Conservation (phyloP, 2,113 vertebrate genomes). For the Perognathus longimembris region DNA sequence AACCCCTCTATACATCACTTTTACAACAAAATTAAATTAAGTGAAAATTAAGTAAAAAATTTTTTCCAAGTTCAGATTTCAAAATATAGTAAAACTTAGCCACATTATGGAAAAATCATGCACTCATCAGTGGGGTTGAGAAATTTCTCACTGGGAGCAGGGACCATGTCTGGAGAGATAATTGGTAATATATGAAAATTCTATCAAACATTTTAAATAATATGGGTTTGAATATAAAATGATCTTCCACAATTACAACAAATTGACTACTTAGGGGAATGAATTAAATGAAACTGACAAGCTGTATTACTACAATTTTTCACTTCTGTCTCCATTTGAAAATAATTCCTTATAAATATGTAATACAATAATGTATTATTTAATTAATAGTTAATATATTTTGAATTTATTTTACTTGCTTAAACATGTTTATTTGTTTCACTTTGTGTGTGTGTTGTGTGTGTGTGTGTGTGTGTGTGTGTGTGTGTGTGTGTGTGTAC, state of each 20-base stretch:
- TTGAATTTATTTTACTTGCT: neutral
- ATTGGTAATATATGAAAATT: neutral
- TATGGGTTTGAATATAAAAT: neutral
- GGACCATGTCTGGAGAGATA: neutral
- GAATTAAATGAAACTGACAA: conserved; percentile 23
- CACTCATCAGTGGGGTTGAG: neutral
- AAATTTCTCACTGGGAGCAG: neutral
- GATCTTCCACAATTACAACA: conserved; percentile 8
- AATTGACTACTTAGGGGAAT: neutral
- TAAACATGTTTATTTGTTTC: too few relatives aligned
- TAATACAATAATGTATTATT: too few relatives aligned
- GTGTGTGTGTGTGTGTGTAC: too few relatives aligned
- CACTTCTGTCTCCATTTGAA: conserved; percentile 59
- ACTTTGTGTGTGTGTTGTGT: neutral
- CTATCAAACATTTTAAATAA: conserved; percentile 41
- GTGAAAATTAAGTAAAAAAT: neutral
- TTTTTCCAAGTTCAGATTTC: conserved; percentile 38
- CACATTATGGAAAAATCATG: neutral
- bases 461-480: too few relatives aligned
- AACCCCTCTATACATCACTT: too few relatives aligned
- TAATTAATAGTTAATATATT: neutral
- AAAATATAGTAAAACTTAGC: neutral
- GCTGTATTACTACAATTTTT: neutral
- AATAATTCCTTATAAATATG: conserved; percentile 34
- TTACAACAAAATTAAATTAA: too few relatives aligned